Evolutionary conservation across 2,888 invertebrate species (phyloP).

Genomic region (Atethmia centrago): DNA sequence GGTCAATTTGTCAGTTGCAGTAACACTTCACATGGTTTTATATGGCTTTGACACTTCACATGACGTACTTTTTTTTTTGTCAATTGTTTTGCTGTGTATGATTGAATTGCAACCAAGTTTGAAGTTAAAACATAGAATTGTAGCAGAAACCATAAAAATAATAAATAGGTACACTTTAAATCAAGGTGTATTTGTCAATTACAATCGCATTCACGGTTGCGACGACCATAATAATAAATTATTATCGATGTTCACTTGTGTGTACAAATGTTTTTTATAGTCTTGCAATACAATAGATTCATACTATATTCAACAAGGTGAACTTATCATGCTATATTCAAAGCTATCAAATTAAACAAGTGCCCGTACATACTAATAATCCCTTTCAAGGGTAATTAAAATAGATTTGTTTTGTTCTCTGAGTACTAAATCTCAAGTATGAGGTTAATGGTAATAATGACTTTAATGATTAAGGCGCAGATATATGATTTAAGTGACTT

Average conservation of each 20-base stretch:
- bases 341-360: background rate
- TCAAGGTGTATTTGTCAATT: constrained; percentile 8
- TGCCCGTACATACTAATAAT: constrained; percentile 10
- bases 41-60: too few relatives aligned
- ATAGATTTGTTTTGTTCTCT: background rate
- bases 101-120: background rate
- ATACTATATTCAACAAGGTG: background rate
- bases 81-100: background rate
- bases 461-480: background rate
- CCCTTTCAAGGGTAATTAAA: constrained; percentile 13
- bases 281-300: background rate
- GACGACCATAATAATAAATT: background rate
- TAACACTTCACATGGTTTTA: background rate
- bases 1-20: background rate
- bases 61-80: too few relatives aligned
- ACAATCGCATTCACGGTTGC: background rate
- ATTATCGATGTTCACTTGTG: background rate
- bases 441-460: background rate
- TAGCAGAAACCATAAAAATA: too few relatives aligned
- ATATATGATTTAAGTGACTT: too few relatives aligned
- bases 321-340: background rate
- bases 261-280: background rate
- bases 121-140: background rate
- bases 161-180: background rate
- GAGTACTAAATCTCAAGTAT: background rate